A percentile compares a stretch with the other conserved stretches of the same genome.
phyloP scores from a whole-genome alignment of 2,113 vertebrate genomes.

The Festucalex cinctus region DNA sequence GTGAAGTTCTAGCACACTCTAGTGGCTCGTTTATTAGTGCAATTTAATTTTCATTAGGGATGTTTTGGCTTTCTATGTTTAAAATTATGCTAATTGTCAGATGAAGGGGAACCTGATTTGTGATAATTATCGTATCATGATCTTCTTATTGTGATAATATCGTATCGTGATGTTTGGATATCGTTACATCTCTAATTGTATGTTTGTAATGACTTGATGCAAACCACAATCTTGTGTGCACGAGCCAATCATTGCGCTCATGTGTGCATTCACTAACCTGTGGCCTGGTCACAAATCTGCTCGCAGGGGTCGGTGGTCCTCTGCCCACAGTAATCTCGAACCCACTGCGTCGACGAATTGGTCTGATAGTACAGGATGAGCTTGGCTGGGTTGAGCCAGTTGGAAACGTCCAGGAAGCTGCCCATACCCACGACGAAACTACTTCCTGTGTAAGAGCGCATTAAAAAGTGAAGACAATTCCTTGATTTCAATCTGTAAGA shows the following conservation, averaged over 20 bases:
- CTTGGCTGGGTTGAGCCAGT: conserved; percentile 97
- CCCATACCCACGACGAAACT: conserved; percentile 96
- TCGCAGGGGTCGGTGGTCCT: conserved; percentile 93
- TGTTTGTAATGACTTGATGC: background rate
- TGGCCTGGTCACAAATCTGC: conserved; percentile 92
- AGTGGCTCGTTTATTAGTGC: too few relatives aligned
- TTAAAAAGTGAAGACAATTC: conserved; percentile 26
- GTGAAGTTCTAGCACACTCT: too few relatives aligned
- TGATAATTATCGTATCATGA: too few relatives aligned
- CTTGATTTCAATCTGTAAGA: background rate
- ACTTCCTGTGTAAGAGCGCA: conserved; percentile 77
- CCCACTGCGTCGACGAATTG: conserved; percentile 91
- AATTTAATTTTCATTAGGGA: too few relatives aligned
- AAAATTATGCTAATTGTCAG: too few relatives aligned
- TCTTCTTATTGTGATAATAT: too few relatives aligned
- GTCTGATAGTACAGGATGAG: conserved; percentile 93
- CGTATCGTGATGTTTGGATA: too few relatives aligned
- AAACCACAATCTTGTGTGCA: background rate
- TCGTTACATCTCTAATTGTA: too few relatives aligned
- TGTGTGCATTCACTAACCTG: conserved; percentile 74
- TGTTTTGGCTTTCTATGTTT: too few relatives aligned
- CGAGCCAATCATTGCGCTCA: background rate
- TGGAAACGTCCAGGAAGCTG: conserved; percentile 93
- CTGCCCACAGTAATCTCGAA: conserved; percentile 91
- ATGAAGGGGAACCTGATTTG: too few relatives aligned